A percentile compares a stretch with the other conserved stretches of the same genome.
Conservation (phyloP, 2,888 invertebrate genomes). For the Augochlorella aurata region DNA sequence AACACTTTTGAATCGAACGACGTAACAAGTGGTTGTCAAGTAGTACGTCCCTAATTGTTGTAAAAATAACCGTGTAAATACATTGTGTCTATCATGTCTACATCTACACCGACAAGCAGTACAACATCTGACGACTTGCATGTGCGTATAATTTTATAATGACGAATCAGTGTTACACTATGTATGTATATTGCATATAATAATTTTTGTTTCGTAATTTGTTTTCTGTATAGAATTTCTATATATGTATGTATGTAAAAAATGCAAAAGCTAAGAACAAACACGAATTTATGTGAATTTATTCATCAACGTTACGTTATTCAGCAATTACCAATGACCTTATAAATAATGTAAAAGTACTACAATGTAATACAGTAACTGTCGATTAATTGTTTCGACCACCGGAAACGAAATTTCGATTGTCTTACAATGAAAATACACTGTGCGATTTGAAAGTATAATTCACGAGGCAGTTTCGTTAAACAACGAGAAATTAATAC, state of each 20-base stretch:
- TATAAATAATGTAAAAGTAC: slow-evolving; percentile 23
- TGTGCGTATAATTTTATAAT: slow-evolving; percentile 32
- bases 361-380: neutral
- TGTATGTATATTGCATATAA: too few relatives aligned
- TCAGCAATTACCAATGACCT: neutral
- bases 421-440: slow-evolving; percentile 1
- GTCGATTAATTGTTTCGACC: neutral
- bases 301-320: neutral
- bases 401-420: slow-evolving; percentile 2
- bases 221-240: too few relatives aligned
- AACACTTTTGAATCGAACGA: neutral
- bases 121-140: neutral
- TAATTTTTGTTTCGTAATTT: neutral
- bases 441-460: neutral
- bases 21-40: slow-evolving; percentile 20
- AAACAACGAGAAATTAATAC: neutral
- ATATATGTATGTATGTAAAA: neutral
- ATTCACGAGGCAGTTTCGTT: neutral
- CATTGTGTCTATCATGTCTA: slow-evolving; percentile 20
- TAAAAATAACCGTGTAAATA: slow-evolving; percentile 9
- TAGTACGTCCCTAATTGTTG: neutral
- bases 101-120: neutral
- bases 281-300: slow-evolving; percentile 1
- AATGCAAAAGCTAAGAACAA: neutral
- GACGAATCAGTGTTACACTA: neutral